Evolutionary conservation across 2,113 vertebrate species (phyloP).

Genomic region (Progne subis): DNA sequence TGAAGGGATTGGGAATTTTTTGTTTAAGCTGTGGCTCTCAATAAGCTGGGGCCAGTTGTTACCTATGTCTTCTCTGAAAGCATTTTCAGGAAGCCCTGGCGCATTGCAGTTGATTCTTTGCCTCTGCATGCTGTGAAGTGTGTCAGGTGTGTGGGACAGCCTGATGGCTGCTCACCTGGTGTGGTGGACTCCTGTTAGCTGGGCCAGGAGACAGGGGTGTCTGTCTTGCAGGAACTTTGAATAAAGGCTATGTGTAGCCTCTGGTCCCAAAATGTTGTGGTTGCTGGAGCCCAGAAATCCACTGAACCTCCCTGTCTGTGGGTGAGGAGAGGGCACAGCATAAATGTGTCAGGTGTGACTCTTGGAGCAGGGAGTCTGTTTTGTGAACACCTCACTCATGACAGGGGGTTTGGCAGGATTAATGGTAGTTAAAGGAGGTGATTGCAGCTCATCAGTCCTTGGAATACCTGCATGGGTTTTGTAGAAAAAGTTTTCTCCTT

Average conservation of each 20-base stretch:
- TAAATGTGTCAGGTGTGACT: accelerated
- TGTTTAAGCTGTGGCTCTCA: background rate
- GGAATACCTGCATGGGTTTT: background rate
- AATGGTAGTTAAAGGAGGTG: background rate
- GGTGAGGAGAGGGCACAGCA: accelerated
- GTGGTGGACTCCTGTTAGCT: background rate
- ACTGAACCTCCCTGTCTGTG: background rate
- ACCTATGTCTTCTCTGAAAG: background rate
- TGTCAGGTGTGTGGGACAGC: background rate
- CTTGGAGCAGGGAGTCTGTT: accelerated
- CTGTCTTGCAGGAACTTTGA: background rate
- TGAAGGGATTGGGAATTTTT: background rate
- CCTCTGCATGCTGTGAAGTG: background rate
- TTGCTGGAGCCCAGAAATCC: background rate
- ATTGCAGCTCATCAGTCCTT: background rate
- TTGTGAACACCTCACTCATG: background rate
- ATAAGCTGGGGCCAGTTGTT: background rate
- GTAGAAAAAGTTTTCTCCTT: background rate
- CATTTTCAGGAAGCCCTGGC: accelerated
- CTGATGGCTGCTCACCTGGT: background rate
- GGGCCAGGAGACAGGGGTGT: accelerated
- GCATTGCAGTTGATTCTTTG: background rate
- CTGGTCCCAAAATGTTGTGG: background rate
- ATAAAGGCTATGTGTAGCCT: accelerated
- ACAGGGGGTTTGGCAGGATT: accelerated